phyloP scores from a whole-genome alignment of 2,888 invertebrate genomes.

The Cantharis rustica region DNA sequence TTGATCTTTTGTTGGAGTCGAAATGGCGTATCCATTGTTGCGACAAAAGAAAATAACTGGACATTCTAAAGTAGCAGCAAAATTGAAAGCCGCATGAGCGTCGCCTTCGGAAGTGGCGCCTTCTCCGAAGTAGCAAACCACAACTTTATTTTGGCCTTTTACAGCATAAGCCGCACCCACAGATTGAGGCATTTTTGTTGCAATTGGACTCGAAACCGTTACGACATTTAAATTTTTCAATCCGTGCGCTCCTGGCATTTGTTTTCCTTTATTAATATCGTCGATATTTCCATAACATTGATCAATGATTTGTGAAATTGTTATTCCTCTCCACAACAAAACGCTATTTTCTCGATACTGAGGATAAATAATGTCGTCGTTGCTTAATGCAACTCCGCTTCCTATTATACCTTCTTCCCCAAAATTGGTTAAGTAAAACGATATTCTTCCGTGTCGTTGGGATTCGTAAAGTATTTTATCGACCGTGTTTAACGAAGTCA shows the following conservation, averaged over 20 bases:
- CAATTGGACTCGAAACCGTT: constrained; percentile 92
- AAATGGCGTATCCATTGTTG: constrained; percentile 99
- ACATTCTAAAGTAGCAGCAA: constrained; percentile 93
- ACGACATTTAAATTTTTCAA: constrained; percentile 83
- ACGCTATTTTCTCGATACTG: constrained; percentile 98
- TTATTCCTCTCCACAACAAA: constrained; percentile 88
- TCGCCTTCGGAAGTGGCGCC: constrained; percentile 99
- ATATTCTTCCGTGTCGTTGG: constrained; percentile 85
- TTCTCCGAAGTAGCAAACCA: constrained; percentile 85
- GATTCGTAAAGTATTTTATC: constrained; percentile 97
- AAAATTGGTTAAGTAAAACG: constrained; percentile 98
- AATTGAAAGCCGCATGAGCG: constrained; percentile 97
- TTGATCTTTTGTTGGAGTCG: constrained; percentile 92
- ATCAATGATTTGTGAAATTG: constrained; percentile 84
- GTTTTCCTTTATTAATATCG: constrained; percentile 86
- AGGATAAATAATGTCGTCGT: constrained; percentile 87
- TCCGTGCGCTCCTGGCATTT: constrained; percentile 99
- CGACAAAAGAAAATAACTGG: constrained; percentile 96
- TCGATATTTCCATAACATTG: constrained; percentile 95
- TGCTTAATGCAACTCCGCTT: constrained; percentile 86
- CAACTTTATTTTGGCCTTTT: constrained; percentile 71
- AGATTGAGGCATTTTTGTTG: constrained; percentile 96
- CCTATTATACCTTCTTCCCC: constrained; percentile 97
- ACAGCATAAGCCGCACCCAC: constrained; percentile 95
- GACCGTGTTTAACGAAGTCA: constrained; percentile 91